Base-by-base conservation (phyloP, 1,140 invertebrate genomes). In the Eupristina koningsbergeri region DNA sequence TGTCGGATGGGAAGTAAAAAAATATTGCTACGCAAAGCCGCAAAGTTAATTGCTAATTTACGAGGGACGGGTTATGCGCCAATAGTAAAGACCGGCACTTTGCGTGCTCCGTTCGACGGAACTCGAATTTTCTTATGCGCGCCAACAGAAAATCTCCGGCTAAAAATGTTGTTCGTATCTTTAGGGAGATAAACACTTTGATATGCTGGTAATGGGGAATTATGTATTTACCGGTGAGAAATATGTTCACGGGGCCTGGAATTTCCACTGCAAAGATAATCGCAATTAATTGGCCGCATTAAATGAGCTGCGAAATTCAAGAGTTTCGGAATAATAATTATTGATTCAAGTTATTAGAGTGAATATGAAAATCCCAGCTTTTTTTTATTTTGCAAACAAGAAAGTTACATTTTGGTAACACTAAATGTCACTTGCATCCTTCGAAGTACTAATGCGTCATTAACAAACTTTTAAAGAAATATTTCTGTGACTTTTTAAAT, bases 31-130 rank as follows among this genome's bases (percentile, higher is more conserved):
- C 31, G 31, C 34, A 26, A 39, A 41, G 36, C 36, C 34, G 67
- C 39, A 36, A 41, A 63, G 75, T 77, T 77, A 77, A 77, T 77
- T 63, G 53, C 75, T 77, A 77, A 77, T 77, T 77, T 77, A 58
- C 36, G 53, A 76, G 34, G 0, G 36, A 17, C 29, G 71, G 39
- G 15, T 50, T 53, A 36, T 29, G 41, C n/a, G 7, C 36, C 58
- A 29, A 36, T 36, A 64, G 58, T 79, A 61, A 61, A 58, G 39
- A 64, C 17, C 6, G n/a, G 9, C 15, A 64, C 41, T 45, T 79
- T 58, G 53, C 53, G 53, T 58, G 7, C 1, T 9, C 22, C 22
- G 53, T 22, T 58, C 26, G 22, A 26, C 19, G 19, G 26, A 3
- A 3, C 50, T 34, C 34, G 61, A 31, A 13, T 64, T 34, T 64